These are phyloP conservation scores for Taphrorychus bicolor DNA, from an alignment of 2,888 invertebrate species.

Conservation along the genomic window DNA sequence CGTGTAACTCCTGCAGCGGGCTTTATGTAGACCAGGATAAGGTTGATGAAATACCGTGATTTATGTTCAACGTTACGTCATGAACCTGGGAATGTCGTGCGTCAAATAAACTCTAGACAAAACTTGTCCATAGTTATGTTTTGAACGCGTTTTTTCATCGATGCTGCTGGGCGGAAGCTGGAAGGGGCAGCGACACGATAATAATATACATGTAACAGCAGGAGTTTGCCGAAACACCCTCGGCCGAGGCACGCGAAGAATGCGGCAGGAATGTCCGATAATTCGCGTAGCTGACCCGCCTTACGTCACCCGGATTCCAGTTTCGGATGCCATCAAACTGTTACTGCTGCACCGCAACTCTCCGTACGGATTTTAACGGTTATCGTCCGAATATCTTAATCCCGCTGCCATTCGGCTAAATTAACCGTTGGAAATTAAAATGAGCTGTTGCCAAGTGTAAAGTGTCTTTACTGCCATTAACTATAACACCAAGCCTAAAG, in stretches of 20 bases:
- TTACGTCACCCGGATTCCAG: constrained; percentile 55
- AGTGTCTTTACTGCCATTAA: too few relatives aligned
- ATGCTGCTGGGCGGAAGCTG: background rate
- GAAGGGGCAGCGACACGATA: background rate
- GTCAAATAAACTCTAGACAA: constrained; percentile 2
- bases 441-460: too few relatives aligned
- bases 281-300: constrained; percentile 55
- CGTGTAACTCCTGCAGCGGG: constrained; percentile 50
- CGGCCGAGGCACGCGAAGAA: constrained; percentile 38
- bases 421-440: too few relatives aligned
- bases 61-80: constrained; percentile 46
- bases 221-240: constrained; percentile 49
- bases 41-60: constrained; percentile 53
- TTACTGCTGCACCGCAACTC: constrained; percentile 28
- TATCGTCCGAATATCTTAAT: constrained; percentile 17
- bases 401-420: too few relatives aligned
- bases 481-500: too few relatives aligned
- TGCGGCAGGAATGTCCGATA: constrained; percentile 55
- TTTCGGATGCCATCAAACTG: constrained; percentile 40
- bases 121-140: too few relatives aligned
- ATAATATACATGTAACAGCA: background rate
- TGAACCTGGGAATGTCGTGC: constrained; percentile 15
- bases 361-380: constrained; percentile 21
- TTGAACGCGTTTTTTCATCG: background rate
- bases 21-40: constrained; percentile 49